Base-by-base conservation (phyloP, 2,888 invertebrate genomes). In the Mechanitis mazaeus region DNA sequence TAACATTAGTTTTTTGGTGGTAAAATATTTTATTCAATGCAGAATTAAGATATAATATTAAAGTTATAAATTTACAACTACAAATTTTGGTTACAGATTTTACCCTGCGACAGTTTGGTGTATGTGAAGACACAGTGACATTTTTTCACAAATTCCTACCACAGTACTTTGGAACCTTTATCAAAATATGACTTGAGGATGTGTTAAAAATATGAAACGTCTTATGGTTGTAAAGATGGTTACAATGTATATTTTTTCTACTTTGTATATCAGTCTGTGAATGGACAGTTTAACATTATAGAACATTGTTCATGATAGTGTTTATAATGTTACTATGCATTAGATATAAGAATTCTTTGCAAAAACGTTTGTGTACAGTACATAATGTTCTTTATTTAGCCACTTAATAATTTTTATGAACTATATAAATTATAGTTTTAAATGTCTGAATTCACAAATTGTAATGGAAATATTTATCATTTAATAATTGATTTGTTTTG, bases 181-280 rank as follows among this genome's bases (percentile, higher is more conserved):
- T 54, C 54, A 54, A 42, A 58, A 62, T 63, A 47, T 63, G 59
- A 54, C 58, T 60, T 56, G 20, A 45, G 55, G 63, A 65, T 61
- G 59, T 58, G 55, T 56, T 55, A 55, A 57, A 55, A 50, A 50
- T 58, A 61, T 61, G 58, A 63, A 20, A 20, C 20, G 68, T 66
- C 67, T 67, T 68, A 68, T 75, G 75, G 77, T 79, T 81, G 79
- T 80, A 75, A 77, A 79, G 71, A 73, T 77, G 76, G 77, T 79
- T 78, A 82, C 83, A 82, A 77, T 89, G 88, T 89, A 89, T 85
- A 88, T 88, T 87, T 88, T 87, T 87, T 85, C 80, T 85, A 87
- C 84, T 84, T 80, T 85, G 83, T 85, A 86, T 84, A 88, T 83
- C 80, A 74, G 79, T 77, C 83, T 76, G 75, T 73, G 71, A 73